A percentile compares a stretch with the other conserved stretches of the same genome.
Conservation (phyloP, 2,797 vertebrate genomes). For the Coendou prehensilis region DNA sequence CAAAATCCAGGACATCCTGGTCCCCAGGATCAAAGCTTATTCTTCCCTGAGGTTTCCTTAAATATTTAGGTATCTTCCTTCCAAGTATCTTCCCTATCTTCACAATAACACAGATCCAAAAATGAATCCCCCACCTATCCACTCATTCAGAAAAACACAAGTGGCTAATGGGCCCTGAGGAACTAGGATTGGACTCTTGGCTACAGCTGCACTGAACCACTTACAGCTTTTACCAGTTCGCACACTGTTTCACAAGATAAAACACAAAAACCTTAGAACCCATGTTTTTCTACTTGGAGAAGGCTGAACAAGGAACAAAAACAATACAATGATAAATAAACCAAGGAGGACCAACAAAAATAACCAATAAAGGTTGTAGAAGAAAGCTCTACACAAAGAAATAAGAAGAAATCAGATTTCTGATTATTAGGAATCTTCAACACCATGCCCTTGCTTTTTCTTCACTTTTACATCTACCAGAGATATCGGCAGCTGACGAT, state of each 20-base stretch:
- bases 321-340: not conserved
- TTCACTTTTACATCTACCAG: not conserved
- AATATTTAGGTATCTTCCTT: not conserved
- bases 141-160: constrained; percentile 22
- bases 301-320: not conserved
- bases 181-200: not conserved
- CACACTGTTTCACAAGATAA: not conserved
- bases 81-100: not conserved
- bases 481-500: not conserved
- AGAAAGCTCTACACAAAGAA: not conserved
- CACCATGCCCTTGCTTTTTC: not conserved
- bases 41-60: not conserved
- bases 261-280: not conserved
- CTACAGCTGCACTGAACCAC: not conserved
- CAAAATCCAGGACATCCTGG: not conserved
- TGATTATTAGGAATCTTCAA: constrained; percentile 14
- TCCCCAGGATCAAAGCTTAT: not conserved
- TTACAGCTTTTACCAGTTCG: not conserved
- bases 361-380: not conserved
- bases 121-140: not conserved
- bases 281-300: constrained; percentile 26
- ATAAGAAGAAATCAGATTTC: not conserved
- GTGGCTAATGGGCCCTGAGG: not conserved
- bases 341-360: not conserved
- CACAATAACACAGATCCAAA: not conserved